Evolutionary conservation across 1,140 invertebrate species (phyloP), one percentile per base, ranked within the genome.

Genomic region (Zaprionus capensis): DNA sequence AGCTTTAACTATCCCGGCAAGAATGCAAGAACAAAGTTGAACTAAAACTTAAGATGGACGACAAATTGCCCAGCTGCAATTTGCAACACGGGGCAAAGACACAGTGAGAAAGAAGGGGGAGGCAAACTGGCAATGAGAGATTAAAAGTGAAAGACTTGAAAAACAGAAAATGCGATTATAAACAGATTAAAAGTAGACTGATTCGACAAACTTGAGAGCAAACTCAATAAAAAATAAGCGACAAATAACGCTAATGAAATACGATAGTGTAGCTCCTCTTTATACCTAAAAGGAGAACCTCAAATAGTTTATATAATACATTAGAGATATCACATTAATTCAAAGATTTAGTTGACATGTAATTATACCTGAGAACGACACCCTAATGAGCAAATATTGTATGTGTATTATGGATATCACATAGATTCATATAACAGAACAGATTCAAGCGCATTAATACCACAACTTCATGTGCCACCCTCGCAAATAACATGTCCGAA

Each of bases 51-150:
- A 17, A 46, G 41, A 46, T 46, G 7, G n/a, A 46, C n/a, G 41
- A 46, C 41, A 46, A 46, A 46, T 46, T 46, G 41, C 41, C 41
- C n/a, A 46, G 41, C 41, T 46, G 41, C 41, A 17, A 17, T 46
- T 46, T 46, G 41, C 41, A 46, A 46, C 41, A 46, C 38, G n/a
- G 3, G n/a, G 41, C 38, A 15, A 9, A 46, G n/a, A 7, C 1
- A 17, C 6, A n/a, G 4, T 15, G 15, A 41, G 14, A 2, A 6
- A 15, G 15, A 15, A 5, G 2, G 14, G 15, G 5, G 15, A 2
- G n/a, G 15, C 38, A n/a, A 41, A 41, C 15, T 41, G 15, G 38
- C 38, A 41, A 41, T 41, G n/a, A 41, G 41, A 46, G 41, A 46
- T 46, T 46, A 46, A 46, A 44, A 46, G 15, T 17, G 7, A 46